These are phyloP conservation scores for Clangula hyemalis DNA, from an alignment of 2,797 vertebrate genomes.

Conservation along the genomic window DNA sequence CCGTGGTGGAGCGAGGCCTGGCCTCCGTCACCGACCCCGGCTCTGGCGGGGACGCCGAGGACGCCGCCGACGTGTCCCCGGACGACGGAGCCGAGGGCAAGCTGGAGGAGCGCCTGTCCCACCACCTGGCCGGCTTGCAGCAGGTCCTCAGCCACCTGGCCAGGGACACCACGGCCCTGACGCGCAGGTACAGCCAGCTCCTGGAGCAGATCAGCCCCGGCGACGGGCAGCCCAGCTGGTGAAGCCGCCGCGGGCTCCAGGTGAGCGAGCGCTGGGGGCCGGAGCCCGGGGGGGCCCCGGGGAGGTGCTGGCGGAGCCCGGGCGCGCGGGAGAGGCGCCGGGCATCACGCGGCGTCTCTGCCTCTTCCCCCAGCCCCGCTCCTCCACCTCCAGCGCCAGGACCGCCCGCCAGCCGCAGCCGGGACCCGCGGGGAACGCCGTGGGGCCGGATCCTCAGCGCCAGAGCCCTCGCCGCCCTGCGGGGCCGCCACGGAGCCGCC, in stretches of 20 bases:
- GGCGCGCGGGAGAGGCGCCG: neutral
- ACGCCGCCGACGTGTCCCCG: neutral
- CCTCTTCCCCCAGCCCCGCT: neutral
- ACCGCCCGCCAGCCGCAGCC: too few species aligned
- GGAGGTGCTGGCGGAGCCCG: too few species aligned
- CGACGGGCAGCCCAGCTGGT: slow-evolving; percentile 32
- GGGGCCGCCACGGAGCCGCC: too few species aligned
- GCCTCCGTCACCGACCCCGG: slow-evolving; percentile 63
- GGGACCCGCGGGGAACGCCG: too few species aligned
- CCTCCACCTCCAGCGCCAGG: neutral
- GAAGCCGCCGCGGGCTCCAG: neutral
- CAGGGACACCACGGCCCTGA: slow-evolving; percentile 83
- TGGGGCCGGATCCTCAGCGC: too few species aligned
- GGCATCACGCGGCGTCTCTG: neutral
- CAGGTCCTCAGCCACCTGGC: slow-evolving; percentile 84
- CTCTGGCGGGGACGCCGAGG: neutral
- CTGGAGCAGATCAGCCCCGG: slow-evolving; percentile 71
- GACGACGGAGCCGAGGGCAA: slow-evolving; percentile 64
- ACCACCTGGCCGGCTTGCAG: slow-evolving; percentile 87
- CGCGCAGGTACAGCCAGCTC: slow-evolving; percentile 87
- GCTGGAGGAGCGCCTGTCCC: slow-evolving; percentile 82
- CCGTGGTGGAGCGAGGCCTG: slow-evolving; percentile 82
- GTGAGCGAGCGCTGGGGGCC: neutral
- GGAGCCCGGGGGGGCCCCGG: too few species aligned
- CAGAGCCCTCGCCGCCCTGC: too few species aligned